Evolutionary conservation across 2,888 invertebrate genomes (phyloP).

Genomic region (Theretra japonica): DNA sequence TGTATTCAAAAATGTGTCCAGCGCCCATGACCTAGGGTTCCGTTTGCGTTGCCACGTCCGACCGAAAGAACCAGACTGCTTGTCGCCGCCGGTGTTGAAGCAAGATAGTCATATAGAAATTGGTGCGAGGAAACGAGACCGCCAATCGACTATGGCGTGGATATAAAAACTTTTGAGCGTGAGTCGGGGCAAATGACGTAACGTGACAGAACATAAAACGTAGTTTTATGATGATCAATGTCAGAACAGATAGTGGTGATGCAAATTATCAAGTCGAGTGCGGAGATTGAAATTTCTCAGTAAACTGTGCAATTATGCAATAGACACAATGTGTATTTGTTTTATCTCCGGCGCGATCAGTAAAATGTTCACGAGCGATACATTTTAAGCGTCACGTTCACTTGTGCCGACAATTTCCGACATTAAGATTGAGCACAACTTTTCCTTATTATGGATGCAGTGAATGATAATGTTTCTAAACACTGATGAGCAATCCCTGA

Average conservation of each 20-base stretch:
- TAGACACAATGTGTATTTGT: not conserved
- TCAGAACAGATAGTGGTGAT: slow-evolving; percentile 36
- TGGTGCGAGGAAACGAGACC: slow-evolving; percentile 63
- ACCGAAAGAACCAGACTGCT: slow-evolving; percentile 79
- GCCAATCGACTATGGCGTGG: slow-evolving; percentile 59
- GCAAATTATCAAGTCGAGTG: not conserved
- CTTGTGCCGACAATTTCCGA: slow-evolving; percentile 5
- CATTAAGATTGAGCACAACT: not conserved
- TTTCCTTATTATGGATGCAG: slow-evolving; percentile 10
- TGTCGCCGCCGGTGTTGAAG: slow-evolving; percentile 78
- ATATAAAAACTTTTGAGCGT: slow-evolving; percentile 67
- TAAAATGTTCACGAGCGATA: slow-evolving; percentile 11
- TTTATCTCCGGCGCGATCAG: slow-evolving; percentile 2
- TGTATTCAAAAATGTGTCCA: slow-evolving; percentile 74
- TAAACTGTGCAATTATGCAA: slow-evolving; percentile 1
- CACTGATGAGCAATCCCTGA: slow-evolving; percentile 11
- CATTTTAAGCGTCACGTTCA: slow-evolving; percentile 7
- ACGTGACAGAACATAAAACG: slow-evolving; percentile 61
- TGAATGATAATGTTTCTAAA: not conserved
- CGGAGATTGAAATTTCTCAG: not conserved
- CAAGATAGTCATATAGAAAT: slow-evolving; percentile 62
- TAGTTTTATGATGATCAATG: slow-evolving; percentile 65
- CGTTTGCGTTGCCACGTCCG: slow-evolving; percentile 72
- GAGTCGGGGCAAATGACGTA: slow-evolving; percentile 63
- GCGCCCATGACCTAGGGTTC: slow-evolving; percentile 78